Percentiles rank a stretch among this genome's conserved stretches.
Evolutionary conservation across 2,888 invertebrate species (phyloP).

Genomic region (Dicyrtoma fusca): DNA sequence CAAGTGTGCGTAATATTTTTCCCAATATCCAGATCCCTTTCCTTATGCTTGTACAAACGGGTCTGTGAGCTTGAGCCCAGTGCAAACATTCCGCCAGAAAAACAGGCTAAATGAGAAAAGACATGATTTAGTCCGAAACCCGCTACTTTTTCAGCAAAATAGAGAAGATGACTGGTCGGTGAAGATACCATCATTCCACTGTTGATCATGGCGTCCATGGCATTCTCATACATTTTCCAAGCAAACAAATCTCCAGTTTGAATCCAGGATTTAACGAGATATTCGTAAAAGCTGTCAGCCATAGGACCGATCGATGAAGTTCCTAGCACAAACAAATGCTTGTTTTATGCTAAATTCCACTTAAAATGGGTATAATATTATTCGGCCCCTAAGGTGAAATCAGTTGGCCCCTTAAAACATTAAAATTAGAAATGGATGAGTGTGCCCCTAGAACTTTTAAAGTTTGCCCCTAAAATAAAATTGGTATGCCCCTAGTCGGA

Average conservation of each 20-base stretch:
- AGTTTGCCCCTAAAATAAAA: too few species aligned
- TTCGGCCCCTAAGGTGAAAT: too few species aligned
- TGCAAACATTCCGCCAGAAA: conserved; percentile 54
- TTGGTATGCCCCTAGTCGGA: too few species aligned
- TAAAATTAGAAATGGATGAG: too few species aligned
- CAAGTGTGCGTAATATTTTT: conserved; percentile 42
- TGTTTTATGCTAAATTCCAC: too few species aligned
- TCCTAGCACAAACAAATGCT: too few species aligned
- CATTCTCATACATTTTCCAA: conserved; percentile 49
- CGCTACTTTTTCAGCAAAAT: too few species aligned
- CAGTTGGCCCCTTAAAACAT: too few species aligned
- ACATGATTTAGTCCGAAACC: too few species aligned
- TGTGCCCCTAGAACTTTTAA: too few species aligned
- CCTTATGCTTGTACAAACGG: conserved; percentile 27
- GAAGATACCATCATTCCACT: conserved; percentile 48
- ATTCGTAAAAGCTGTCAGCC: conserved; percentile 98
- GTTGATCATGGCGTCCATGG: conserved; percentile 50
- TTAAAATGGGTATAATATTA: too few species aligned
- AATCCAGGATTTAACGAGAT: conserved; percentile 90
- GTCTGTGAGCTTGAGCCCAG: conserved; percentile 47
- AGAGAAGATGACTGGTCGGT: not conserved
- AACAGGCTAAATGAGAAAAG: too few species aligned
- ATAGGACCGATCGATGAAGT: conserved; percentile 93
- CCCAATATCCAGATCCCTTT: conserved; percentile 50
- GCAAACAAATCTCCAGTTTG: conserved; percentile 80